phyloP scores from a whole-genome alignment of 2,113 vertebrate species.

The Hiodon tergisus region DNA sequence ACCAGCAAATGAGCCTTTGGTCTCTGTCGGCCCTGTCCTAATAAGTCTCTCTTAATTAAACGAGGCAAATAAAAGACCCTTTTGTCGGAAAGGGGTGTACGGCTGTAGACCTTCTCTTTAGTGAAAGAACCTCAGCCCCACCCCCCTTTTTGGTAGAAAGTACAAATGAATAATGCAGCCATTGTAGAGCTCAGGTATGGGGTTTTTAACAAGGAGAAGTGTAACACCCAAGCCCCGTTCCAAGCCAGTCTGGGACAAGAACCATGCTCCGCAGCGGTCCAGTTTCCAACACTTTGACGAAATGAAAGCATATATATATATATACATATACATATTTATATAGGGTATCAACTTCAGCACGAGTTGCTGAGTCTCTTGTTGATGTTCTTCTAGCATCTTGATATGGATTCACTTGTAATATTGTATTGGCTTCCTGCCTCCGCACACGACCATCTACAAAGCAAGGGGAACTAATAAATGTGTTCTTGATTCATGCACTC shows the following conservation, averaged over 20 bases:
- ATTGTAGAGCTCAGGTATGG: slow-evolving; percentile 58
- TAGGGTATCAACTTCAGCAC: too few relatives aligned
- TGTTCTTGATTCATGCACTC: background rate
- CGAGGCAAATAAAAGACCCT: slow-evolving; percentile 3
- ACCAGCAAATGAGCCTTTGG: slow-evolving; percentile 13
- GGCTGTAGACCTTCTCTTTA: background rate
- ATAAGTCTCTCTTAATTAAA: slow-evolving; percentile 25
- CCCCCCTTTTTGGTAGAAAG: background rate
- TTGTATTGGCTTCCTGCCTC: too few relatives aligned
- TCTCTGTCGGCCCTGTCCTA: slow-evolving; percentile 11
- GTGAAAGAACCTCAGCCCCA: background rate
- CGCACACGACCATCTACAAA: too few relatives aligned
- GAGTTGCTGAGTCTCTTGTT: too few relatives aligned
- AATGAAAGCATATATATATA: too few relatives aligned
- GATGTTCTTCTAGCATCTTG: too few relatives aligned
- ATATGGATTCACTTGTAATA: too few relatives aligned
- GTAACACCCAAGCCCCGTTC: slow-evolving; percentile 41
- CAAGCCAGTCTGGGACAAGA: background rate
- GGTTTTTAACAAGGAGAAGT: slow-evolving; percentile 39
- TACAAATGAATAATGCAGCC: slow-evolving; percentile 52
- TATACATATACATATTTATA: too few relatives aligned
- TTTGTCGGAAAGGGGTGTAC: slow-evolving; percentile 13
- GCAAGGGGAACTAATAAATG: too few relatives aligned
- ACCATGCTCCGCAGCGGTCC: background rate
- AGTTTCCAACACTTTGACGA: too few relatives aligned